These are phyloP conservation scores for Macrocentrus cingulum DNA, from an alignment of 1,140 invertebrate species.

Conservation along the genomic window DNA sequence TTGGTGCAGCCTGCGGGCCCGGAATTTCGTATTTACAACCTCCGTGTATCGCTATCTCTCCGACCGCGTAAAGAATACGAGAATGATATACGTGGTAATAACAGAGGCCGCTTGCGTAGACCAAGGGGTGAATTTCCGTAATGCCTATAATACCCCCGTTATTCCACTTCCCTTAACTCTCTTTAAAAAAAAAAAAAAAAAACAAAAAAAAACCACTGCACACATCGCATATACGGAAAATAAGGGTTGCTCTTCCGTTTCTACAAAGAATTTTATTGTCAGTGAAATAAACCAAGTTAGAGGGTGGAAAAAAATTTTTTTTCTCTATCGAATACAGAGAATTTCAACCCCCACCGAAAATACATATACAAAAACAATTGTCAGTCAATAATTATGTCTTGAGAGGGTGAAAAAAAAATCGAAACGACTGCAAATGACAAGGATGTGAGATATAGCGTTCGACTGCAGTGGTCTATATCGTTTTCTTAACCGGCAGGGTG, in stretches of 20 bases:
- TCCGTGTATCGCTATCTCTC: constrained; percentile 43
- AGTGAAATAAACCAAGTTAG: constrained; percentile 30
- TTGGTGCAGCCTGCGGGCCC: constrained; percentile 22
- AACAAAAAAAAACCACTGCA: too few relatives aligned
- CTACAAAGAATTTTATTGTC: constrained; percentile 46
- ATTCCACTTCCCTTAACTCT: constrained; percentile 12
- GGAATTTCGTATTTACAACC: constrained; percentile 48
- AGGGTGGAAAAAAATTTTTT: constrained; percentile 14
- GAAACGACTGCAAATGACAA: not conserved
- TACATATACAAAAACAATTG: too few relatives aligned
- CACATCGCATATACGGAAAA: constrained; percentile 12
- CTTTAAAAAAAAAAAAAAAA: constrained; percentile 16
- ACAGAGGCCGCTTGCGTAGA: constrained; percentile 41
- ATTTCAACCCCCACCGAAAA: too few relatives aligned
- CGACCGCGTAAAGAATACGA: constrained; percentile 46
- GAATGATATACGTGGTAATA: constrained; percentile 56
- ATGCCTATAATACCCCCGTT: constrained; percentile 47
- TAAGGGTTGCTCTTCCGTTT: constrained; percentile 35
- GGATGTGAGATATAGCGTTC: not conserved
- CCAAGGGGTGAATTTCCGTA: constrained; percentile 50
- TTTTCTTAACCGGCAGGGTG: not conserved
- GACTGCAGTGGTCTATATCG: not conserved
- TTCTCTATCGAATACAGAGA: constrained; percentile 15
- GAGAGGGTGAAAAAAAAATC: not conserved
- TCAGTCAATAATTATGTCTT: not conserved